Percentiles rank a stretch among this genome's conserved stretches.
Evolutionary conservation across 2,888 invertebrate species (phyloP).

Genomic region (Ctena decussata): DNA sequence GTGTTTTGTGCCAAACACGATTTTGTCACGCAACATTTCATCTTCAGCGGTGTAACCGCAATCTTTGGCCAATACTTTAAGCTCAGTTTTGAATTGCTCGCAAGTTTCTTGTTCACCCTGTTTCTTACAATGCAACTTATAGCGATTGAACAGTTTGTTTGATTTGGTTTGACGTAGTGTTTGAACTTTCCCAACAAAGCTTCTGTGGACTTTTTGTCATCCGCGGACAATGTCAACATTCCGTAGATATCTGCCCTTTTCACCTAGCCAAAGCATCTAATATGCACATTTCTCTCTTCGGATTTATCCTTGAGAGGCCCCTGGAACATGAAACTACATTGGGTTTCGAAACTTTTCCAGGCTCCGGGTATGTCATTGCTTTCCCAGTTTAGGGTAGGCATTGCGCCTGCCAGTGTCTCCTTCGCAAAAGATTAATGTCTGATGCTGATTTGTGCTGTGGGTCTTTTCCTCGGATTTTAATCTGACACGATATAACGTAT

Average conservation of each 20-base stretch:
- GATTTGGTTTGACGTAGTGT: slow-evolving; percentile 47
- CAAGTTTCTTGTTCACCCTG: slow-evolving; percentile 39
- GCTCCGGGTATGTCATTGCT: slow-evolving; percentile 20
- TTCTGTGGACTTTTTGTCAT: slow-evolving; percentile 24
- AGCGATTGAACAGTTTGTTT: too few species aligned
- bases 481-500: not conserved
- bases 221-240: slow-evolving; percentile 36
- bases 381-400: not conserved
- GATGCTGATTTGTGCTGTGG: not conserved
- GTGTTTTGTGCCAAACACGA: slow-evolving; percentile 43
- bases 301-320: slow-evolving; percentile 46
- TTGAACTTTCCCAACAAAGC: slow-evolving; percentile 26
- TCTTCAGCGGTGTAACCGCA: slow-evolving; percentile 57
- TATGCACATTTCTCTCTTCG: slow-evolving; percentile 50
- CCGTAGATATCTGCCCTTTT: slow-evolving; percentile 48
- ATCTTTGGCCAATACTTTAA: slow-evolving; percentile 51
- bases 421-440: not conserved
- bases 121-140: slow-evolving; percentile 48
- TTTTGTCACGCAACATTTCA: slow-evolving; percentile 52
- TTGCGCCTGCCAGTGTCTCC: not conserved
- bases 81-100: slow-evolving; percentile 61
- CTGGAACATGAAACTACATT: slow-evolving; percentile 49
- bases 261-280: slow-evolving; percentile 57
- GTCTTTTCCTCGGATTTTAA: not conserved
- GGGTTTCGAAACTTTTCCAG: slow-evolving; percentile 51